Conservation (phyloP, 2,888 invertebrate species). For the Eupithecia subfuscata region DNA sequence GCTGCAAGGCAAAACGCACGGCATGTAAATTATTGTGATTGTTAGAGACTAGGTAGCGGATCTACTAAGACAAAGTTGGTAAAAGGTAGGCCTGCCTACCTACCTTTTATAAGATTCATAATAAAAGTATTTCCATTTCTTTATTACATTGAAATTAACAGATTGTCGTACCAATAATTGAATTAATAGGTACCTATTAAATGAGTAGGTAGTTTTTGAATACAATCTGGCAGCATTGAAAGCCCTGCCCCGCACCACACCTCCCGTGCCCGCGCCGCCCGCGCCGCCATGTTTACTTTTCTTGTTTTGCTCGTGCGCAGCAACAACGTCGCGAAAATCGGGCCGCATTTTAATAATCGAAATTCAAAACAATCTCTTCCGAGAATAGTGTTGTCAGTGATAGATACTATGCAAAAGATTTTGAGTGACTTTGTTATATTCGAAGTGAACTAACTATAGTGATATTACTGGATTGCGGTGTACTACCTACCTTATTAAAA, state of each 20-base stretch:
- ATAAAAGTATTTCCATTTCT: too few relatives aligned
- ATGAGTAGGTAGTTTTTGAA: not conserved
- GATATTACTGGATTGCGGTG: conserved; percentile 1
- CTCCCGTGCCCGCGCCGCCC: not conserved
- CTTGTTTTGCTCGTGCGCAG: conserved; percentile 5
- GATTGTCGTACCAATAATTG: not conserved
- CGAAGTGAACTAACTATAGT: not conserved
- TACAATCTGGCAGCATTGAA: not conserved
- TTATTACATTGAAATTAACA: not conserved
- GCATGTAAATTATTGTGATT: not conserved
- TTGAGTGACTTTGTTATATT: conserved; percentile 5
- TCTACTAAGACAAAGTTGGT: too few relatives aligned
- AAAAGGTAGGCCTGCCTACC: too few relatives aligned
- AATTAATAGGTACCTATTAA: not conserved
- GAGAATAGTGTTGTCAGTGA: not conserved
- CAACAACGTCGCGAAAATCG: not conserved
- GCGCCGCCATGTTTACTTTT: conserved; percentile 4
- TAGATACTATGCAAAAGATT: not conserved
- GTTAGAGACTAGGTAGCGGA: not conserved
- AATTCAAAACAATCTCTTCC: conserved; percentile 2
- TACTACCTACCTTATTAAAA: not conserved
- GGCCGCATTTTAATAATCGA: not conserved
- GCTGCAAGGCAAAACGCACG: too few relatives aligned
- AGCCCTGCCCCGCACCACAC: not conserved
- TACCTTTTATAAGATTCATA: too few relatives aligned